phyloP scores from a whole-genome alignment of 2,797 vertebrate species.

The Sebastes minor region DNA sequence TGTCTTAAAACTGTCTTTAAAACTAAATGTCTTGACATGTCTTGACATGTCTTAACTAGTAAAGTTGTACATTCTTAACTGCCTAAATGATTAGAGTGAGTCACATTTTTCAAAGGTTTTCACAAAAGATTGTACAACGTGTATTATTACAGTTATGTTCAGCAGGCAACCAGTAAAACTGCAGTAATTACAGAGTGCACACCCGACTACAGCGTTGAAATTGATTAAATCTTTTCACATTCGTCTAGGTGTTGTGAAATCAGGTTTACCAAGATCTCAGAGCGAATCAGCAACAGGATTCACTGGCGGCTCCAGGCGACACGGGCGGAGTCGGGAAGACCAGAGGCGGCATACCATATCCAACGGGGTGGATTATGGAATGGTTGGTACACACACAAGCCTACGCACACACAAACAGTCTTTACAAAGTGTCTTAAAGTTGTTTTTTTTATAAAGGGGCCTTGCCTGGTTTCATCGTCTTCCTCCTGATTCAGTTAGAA shows the following conservation, averaged over 20 bases:
- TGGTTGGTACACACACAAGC: constrained; percentile 81
- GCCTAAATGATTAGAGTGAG: background rate
- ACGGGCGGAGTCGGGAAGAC: constrained; percentile 82
- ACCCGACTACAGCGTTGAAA: background rate
- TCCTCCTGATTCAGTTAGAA: background rate
- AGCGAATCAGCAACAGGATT: constrained; percentile 80
- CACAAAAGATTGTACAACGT: background rate
- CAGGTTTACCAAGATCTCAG: constrained; percentile 81
- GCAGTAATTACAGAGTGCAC: background rate
- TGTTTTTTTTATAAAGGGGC: background rate
- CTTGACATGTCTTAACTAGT: background rate
- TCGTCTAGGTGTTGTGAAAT: constrained; percentile 64
- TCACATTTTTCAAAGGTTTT: background rate
- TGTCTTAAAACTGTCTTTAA: too few relatives aligned
- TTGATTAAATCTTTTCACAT: background rate
- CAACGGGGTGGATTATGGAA: constrained; percentile 90
- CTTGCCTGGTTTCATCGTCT: background rate
- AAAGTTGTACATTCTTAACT: background rate
- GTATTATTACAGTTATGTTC: background rate
- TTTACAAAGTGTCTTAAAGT: background rate
- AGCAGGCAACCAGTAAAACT: background rate
- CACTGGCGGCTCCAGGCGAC: constrained; percentile 70
- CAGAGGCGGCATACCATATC: constrained; percentile 93
- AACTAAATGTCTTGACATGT: background rate
- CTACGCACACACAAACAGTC: background rate